Conservation (phyloP, 2,797 vertebrate genomes). For the Pyrocephalus nanus region DNA sequence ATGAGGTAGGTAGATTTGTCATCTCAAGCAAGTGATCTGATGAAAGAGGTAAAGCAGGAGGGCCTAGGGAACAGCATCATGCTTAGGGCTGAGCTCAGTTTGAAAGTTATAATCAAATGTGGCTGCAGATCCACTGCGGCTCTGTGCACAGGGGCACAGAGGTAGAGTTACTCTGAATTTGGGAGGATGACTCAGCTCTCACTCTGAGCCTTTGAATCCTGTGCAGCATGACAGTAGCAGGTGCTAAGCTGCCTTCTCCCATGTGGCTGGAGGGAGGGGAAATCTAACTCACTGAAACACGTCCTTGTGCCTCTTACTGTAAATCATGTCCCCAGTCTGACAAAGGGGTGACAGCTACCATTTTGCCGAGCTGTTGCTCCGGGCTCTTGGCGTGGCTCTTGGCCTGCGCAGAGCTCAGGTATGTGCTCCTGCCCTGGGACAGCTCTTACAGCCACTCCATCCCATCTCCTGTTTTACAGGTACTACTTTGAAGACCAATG, state of each 20-base stretch:
- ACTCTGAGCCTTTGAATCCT: slow-evolving; percentile 38
- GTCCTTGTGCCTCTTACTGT: slow-evolving; percentile 21
- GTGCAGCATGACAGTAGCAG: not conserved
- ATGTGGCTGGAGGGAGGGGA: slow-evolving; percentile 36
- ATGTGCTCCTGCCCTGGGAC: accelerated
- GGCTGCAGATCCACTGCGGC: not conserved
- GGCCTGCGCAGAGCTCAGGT: accelerated
- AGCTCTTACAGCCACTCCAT: not conserved
- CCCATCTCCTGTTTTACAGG: slow-evolving; percentile 57
- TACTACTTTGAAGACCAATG: slow-evolving; percentile 79
- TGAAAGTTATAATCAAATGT: slow-evolving; percentile 50
- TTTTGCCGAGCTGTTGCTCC: accelerated
- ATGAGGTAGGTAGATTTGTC: not conserved
- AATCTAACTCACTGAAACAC: slow-evolving; percentile 12
- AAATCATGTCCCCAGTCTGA: not conserved
- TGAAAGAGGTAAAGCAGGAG: not conserved
- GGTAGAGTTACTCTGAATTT: not conserved
- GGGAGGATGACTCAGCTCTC: slow-evolving; percentile 55
- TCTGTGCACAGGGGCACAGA: not conserved
- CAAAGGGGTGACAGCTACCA: accelerated
- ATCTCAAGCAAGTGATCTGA: not conserved
- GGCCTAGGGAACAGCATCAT: not conserved
- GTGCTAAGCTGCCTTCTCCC: slow-evolving; percentile 29
- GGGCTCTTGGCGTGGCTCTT: accelerated
- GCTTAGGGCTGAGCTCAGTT: slow-evolving; percentile 22